Evolutionary conservation across 2,113 vertebrate species (phyloP).

Genomic region (Epinephelus fuscoguttatus): DNA sequence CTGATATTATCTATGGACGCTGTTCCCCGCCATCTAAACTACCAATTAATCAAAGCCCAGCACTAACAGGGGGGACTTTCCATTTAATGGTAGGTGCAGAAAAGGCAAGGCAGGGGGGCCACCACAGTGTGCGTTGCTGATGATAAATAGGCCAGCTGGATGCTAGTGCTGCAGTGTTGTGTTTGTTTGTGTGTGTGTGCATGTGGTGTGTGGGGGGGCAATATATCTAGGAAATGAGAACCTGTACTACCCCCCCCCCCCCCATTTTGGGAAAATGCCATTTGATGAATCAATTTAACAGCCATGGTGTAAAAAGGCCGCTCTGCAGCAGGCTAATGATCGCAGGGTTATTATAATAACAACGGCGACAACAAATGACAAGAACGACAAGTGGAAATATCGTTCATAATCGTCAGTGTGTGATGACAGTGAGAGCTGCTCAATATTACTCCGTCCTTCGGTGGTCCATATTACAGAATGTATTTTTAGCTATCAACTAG

Average conservation of each 20-base stretch:
- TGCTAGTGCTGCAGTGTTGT: conserved; percentile 23
- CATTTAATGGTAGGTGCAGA: conserved; percentile 68
- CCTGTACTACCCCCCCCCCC: conserved; percentile 33
- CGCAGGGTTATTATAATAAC: conserved; percentile 56
- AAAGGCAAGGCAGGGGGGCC: conserved; percentile 64
- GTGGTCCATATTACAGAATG: conserved; percentile 74
- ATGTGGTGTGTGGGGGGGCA: not conserved
- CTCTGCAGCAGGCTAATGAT: conserved; percentile 58
- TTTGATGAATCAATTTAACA: conserved; percentile 74
- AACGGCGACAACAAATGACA: conserved; percentile 50
- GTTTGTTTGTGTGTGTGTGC: conserved; percentile 30
- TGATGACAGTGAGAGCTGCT: conserved; percentile 56
- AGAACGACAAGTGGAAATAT: conserved; percentile 59
- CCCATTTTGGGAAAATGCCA: conserved; percentile 61
- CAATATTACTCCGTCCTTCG: conserved; percentile 57
- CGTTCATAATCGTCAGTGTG: conserved; percentile 42
- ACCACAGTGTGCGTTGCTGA: conserved; percentile 40
- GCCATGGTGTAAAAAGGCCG: conserved; percentile 55
- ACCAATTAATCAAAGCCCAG: conserved; percentile 75
- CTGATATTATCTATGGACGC: conserved; percentile 57
- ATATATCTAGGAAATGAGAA: conserved; percentile 69
- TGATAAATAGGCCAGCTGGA: conserved; percentile 76
- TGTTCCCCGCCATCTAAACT: conserved; percentile 63
- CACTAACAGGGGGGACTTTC: conserved; percentile 68
- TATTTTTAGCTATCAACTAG: conserved; percentile 84